These are phyloP conservation scores for Cranoglanis bouderius DNA, from an alignment of 2,113 vertebrate genomes.

Conservation along the genomic window DNA sequence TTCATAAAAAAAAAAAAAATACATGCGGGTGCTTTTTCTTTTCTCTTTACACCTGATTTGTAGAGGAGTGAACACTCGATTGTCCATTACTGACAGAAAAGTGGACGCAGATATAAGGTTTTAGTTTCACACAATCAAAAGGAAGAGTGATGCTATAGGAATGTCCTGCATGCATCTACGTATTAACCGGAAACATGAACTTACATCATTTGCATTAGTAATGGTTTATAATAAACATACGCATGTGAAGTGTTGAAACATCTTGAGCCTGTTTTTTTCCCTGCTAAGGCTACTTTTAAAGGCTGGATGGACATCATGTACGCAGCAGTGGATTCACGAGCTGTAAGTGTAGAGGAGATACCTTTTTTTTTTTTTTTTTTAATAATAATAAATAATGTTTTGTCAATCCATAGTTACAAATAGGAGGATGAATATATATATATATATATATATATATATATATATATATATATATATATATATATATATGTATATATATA, in stretches of 20 bases:
- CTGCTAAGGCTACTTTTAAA: conserved; percentile 90
- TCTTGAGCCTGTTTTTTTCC: conserved; percentile 32
- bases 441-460: too few species aligned
- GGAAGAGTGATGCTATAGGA: not conserved
- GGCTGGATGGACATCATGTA: conserved; percentile 99
- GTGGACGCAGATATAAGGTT: not conserved
- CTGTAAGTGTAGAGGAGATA: conserved; percentile 69
- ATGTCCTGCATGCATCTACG: not conserved
- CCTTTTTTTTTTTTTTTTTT: not conserved
- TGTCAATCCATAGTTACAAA: not conserved
- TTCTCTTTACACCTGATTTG: conserved; percentile 15
- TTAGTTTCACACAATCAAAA: not conserved
- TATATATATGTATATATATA: too few species aligned
- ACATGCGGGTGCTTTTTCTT: not conserved
- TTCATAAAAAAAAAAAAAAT: conserved; percentile 25
- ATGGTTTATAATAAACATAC: not conserved
- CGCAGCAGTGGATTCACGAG: conserved; percentile 92
- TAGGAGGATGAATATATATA: too few species aligned
- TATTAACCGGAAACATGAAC: not conserved
- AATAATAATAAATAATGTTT: not conserved
- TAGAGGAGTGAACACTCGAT: not conserved
- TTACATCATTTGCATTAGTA: not conserved
- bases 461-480: too few species aligned
- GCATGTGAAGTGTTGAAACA: not conserved
- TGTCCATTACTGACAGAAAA: not conserved